Conservation (phyloP, 2,113 vertebrate genomes). For the Benitochromis conjunctus region DNA sequence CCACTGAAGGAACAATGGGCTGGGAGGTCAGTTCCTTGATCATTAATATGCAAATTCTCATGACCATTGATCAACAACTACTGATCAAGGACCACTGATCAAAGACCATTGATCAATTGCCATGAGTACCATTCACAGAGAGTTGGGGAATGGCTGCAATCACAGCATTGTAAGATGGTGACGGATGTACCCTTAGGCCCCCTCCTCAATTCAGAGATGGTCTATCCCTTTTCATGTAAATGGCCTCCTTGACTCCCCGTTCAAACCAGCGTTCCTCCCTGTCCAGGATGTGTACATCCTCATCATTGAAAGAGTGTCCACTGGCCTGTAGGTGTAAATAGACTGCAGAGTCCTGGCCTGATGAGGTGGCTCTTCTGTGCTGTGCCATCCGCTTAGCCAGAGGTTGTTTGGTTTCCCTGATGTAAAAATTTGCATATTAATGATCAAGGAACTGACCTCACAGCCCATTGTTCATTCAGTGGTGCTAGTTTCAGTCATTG, state of each 20-base stretch:
- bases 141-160: not conserved
- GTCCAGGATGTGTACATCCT: too few relatives aligned
- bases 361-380: too few relatives aligned
- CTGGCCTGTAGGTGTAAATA: too few relatives aligned
- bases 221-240: not conserved
- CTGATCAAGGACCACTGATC: not conserved
- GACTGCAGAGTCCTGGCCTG: too few relatives aligned
- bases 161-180: not conserved
- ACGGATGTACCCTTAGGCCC: not conserved
- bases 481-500: too few relatives aligned
- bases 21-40: not conserved
- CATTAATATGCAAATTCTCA: not conserved
- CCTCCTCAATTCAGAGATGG: not conserved
- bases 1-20: not conserved
- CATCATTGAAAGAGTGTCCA: too few relatives aligned
- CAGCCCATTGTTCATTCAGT: not conserved
- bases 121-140: not conserved
- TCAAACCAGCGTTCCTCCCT: too few relatives aligned
- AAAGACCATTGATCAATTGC: not conserved
- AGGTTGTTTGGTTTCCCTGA: too few relatives aligned
- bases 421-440: too few relatives aligned
- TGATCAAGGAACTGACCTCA: too few relatives aligned
- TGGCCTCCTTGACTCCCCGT: too few relatives aligned
- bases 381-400: too few relatives aligned
- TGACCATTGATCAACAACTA: not conserved